A percentile compares a stretch with the other conserved stretches of the same genome.
phyloP scores from a whole-genome alignment of 2,113 vertebrate genomes.

The Piaya cayana region DNA sequence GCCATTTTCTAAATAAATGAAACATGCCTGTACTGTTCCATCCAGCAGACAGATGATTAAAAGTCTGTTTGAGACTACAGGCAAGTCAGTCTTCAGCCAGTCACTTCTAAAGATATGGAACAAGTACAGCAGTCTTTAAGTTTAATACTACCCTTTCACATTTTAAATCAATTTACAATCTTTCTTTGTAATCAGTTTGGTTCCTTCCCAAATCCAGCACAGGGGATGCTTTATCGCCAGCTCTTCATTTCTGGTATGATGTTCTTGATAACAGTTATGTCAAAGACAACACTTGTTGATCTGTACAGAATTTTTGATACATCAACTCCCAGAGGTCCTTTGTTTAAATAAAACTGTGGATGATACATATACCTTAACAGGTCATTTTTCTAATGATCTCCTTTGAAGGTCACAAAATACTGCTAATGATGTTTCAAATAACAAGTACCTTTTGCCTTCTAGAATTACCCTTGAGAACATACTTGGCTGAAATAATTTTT shows the following conservation, averaged over 20 bases:
- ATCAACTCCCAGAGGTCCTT: neutral
- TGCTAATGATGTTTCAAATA: constrained; percentile 26
- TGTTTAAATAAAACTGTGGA: constrained; percentile 19
- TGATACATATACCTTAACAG: constrained; percentile 18
- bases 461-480: neutral
- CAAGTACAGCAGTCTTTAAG: constrained; percentile 47
- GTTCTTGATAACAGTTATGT: constrained; percentile 43
- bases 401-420: constrained; percentile 20
- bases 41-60: constrained; percentile 54
- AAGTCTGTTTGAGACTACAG: constrained; percentile 47
- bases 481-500: neutral
- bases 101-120: constrained; percentile 53
- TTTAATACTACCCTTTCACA: constrained; percentile 47
- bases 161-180: constrained; percentile 66
- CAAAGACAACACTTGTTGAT: constrained; percentile 26
- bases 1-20: constrained; percentile 63
- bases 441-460: constrained; percentile 21
- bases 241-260: constrained; percentile 44
- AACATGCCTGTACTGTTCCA: constrained; percentile 48
- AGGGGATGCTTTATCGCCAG: constrained; percentile 41
- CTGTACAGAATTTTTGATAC: neutral
- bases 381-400: neutral
- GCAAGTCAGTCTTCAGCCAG: constrained; percentile 38
- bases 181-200: constrained; percentile 55
- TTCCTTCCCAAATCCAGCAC: constrained; percentile 48